Conservation (phyloP, 2,888 invertebrate genomes). For the Hermaeophaga mercurialis region DNA sequence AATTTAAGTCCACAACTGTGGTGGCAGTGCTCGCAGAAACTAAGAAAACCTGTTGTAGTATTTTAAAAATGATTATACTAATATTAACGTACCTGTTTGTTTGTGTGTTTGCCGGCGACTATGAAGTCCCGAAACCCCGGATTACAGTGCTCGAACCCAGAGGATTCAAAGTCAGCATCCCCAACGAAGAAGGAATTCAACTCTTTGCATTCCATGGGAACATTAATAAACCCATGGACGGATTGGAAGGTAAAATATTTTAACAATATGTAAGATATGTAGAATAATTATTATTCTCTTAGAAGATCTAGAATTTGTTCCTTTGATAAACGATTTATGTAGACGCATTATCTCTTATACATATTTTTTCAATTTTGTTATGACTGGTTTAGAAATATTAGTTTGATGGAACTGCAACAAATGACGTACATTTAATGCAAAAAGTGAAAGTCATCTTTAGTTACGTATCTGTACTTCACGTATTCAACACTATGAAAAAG, state of each 20-base stretch:
- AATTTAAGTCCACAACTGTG: not conserved
- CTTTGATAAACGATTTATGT: no score
- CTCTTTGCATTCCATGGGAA: conserved; percentile 79
- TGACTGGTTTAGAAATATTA: no score
- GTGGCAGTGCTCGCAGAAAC: not conserved
- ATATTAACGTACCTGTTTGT: conserved; percentile 9
- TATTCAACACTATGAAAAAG: no score
- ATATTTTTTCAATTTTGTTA: no score
- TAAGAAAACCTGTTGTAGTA: not conserved
- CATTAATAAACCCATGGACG: conserved; percentile 73
- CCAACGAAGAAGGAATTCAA: conserved; percentile 65
- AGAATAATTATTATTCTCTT: no score
- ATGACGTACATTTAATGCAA: no score
- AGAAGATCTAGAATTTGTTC: no score
- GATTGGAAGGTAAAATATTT: conserved; percentile 63
- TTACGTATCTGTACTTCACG: no score
- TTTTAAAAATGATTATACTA: not conserved
- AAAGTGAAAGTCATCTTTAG: no score
- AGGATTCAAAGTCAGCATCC: conserved; percentile 67
- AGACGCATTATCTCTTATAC: no score
- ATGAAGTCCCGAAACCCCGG: conserved; percentile 61
- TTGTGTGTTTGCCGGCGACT: conserved; percentile 33
- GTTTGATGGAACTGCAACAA: no score
- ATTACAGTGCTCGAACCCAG: conserved; percentile 65
- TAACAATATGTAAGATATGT: no score